Percentiles rank a stretch among this genome's conserved stretches.
Evolutionary conservation across 2,888 invertebrate species (phyloP).

Genomic region (Linnaemya tessellans): DNA sequence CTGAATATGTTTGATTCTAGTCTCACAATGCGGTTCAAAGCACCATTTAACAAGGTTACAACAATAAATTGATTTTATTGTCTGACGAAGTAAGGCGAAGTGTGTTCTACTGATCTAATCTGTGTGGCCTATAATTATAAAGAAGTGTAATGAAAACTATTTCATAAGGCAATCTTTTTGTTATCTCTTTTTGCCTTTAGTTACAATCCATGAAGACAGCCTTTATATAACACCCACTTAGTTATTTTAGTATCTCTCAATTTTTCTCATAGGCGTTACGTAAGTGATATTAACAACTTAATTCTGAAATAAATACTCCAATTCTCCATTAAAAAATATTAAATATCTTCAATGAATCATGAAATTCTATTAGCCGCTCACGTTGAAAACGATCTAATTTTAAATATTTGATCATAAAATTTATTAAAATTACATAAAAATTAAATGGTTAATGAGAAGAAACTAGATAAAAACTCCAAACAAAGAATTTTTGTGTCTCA

Average conservation of each 20-base stretch:
- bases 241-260: background rate
- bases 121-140: conserved; percentile 5
- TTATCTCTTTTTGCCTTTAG: background rate
- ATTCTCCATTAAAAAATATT: background rate
- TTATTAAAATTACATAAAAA: conserved; percentile 51
- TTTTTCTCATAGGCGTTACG: background rate
- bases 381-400: conserved; percentile 2
- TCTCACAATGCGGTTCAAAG: background rate
- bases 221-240: background rate
- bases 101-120: too few species aligned
- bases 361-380: conserved; percentile 17
- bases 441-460: conserved; percentile 30
- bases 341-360: conserved; percentile 23
- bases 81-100: too few species aligned
- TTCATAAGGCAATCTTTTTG: too few species aligned
- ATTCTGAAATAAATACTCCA: background rate
- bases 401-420: conserved; percentile 39
- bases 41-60: background rate
- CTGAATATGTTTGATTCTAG: background rate
- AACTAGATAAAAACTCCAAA: conserved; percentile 2
- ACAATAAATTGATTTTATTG: too few species aligned
- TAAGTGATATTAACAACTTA: background rate
- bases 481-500: conserved; percentile 34
- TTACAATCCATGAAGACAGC: background rate
- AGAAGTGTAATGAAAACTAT: conserved; percentile 5